Evolutionary conservation across 2,113 vertebrate species (phyloP), one percentile per base, ranked within the genome.

Genomic region (Anoura caudifer): DNA sequence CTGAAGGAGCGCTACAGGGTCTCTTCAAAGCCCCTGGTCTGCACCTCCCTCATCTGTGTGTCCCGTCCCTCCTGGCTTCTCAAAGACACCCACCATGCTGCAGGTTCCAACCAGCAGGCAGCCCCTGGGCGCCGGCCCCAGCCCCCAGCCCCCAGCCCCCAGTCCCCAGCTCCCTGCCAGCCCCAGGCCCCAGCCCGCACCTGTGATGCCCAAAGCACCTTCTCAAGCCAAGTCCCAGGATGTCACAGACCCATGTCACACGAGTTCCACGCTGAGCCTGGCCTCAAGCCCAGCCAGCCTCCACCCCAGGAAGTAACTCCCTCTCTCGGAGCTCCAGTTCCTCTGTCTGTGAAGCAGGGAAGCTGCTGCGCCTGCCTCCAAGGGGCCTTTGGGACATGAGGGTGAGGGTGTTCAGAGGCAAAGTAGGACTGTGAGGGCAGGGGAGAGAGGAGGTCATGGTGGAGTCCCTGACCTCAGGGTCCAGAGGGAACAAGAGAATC

Each of bases 121-220:
- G 22, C 9, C 22, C 65, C 1, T 0, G 0, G 4, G 56, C 13
- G 6, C 43, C 0, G 9, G 14, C 45, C 9, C 61, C 16, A 0
- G 59, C 36, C 20, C 76, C 7, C 15, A 47, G 45, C 36, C 52
- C 54, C 45, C 45, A 45, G 45, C 45, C 0, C 11, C 61, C 63
- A 65, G 54, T 36, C 12, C 73, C 73, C 43, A 31, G 26, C 70
- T 3, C 13, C 41, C 17, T 16, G 6, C 61, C 80, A 65, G 38
- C 56, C n/a, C 28, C 4, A n/a, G n/a, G n/a, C n/a, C n/a, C n/a
- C n/a, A 9, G 17, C 26, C 2, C 75, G 15, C 22, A 8, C 14
- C 45, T n/a, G 69, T 76, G 5, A 72, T 12, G 33, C 50, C 73
- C 3, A 2, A 28, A 79, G 52, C 12, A 31, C 11, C 50, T 28